These are phyloP conservation scores for Heliangelus exortis DNA, from an alignment of 2,797 vertebrate genomes.

Conservation along the genomic window DNA sequence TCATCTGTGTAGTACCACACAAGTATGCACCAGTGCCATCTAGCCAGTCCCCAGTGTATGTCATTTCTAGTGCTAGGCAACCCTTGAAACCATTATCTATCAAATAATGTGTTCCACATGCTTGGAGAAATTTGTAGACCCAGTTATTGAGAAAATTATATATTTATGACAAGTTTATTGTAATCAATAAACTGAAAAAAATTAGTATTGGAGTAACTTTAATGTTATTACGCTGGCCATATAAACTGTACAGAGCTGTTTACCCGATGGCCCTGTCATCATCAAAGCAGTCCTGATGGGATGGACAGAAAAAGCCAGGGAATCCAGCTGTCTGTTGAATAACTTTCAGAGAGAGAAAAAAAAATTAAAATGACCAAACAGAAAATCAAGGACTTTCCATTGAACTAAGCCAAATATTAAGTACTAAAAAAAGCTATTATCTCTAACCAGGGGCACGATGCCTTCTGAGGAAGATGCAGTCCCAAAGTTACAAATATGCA, in stretches of 20 bases:
- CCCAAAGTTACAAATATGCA: background rate
- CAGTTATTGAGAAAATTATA: background rate
- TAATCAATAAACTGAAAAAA: background rate
- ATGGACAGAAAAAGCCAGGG: constrained; percentile 16
- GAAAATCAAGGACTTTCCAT: constrained; percentile 22
- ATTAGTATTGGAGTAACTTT: background rate
- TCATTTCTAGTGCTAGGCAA: background rate
- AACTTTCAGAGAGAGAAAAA: background rate
- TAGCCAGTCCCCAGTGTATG: constrained; percentile 52
- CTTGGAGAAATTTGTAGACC: background rate
- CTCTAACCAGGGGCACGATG: background rate
- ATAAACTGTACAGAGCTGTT: background rate
- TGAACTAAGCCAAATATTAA: constrained; percentile 11
- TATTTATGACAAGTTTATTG: background rate
- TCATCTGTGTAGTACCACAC: background rate
- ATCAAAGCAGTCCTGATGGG: background rate
- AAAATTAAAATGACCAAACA: background rate
- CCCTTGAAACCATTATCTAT: background rate
- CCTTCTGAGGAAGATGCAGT: background rate
- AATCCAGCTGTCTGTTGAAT: constrained; percentile 15
- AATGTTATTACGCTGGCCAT: background rate
- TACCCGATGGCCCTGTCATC: background rate
- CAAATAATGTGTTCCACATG: background rate
- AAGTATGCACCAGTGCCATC: constrained; percentile 68
- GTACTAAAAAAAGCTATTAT: constrained; percentile 8